phyloP scores from a whole-genome alignment of 2,888 invertebrate genomes.

The Anthrax anthrax region DNA sequence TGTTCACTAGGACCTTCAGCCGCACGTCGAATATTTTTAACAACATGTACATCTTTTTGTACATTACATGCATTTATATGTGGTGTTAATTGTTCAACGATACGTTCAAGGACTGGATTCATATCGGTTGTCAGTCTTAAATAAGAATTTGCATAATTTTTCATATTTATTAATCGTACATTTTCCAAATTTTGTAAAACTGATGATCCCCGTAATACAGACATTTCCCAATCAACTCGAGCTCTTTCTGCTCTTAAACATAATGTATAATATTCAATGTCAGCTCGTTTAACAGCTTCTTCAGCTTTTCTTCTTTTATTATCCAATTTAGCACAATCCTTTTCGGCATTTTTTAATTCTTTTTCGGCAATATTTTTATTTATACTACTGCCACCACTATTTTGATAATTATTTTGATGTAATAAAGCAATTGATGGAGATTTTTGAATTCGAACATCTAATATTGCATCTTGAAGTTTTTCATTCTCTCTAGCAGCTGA shows the following conservation, averaged over 20 bases:
- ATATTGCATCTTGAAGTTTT: conserved; percentile 68
- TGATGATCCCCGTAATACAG: conserved; percentile 71
- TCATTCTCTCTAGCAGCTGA: conserved; percentile 80
- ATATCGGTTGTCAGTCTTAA: conserved; percentile 52
- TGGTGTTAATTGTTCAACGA: conserved; percentile 30
- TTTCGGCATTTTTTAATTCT: conserved; percentile 40
- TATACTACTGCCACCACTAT: conserved; percentile 14
- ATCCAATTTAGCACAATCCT: conserved; percentile 63
- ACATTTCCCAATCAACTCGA: conserved; percentile 82
- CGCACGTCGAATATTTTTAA: conserved; percentile 31
- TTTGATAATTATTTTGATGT: conserved; percentile 18
- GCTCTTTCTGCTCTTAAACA: conserved; percentile 83
- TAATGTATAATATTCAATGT: conserved; percentile 84
- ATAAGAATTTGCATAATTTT: conserved; percentile 51
- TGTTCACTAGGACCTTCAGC: conserved; percentile 57
- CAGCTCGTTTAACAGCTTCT: conserved; percentile 79
- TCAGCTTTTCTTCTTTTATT: conserved; percentile 80
- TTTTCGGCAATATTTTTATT: conserved; percentile 31
- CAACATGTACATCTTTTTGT: conserved; percentile 30
- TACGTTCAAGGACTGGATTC: conserved; percentile 63
- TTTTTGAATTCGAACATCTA: conserved; percentile 39
- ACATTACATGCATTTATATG: conserved; percentile 31
- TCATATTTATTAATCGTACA: conserved; percentile 70
- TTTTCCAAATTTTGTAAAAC: conserved; percentile 82
- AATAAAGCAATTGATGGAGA: conserved; percentile 33